Evolutionary conservation across 2,113 vertebrate species (phyloP).

Genomic region (Garra rufa): DNA sequence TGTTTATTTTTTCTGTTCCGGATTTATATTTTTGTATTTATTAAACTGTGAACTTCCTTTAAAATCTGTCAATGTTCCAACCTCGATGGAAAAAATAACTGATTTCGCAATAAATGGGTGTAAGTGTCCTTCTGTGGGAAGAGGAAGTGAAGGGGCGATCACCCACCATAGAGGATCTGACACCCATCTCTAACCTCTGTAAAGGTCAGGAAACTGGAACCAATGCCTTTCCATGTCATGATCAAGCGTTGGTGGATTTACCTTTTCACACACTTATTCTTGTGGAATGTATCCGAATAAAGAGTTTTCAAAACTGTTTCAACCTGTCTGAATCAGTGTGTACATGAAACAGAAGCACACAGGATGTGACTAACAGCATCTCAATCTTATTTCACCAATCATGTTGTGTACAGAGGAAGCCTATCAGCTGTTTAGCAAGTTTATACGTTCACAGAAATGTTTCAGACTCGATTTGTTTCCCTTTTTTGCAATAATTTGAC

Average conservation of each 20-base stretch:
- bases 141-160: neutral
- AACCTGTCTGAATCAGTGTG: neutral
- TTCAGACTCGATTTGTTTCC: neutral
- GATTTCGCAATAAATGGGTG: neutral
- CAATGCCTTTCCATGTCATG: neutral
- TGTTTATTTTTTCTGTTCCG: neutral
- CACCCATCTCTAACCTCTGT: neutral
- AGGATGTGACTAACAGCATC: neutral
- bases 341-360: neutral
- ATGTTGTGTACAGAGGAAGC: neutral
- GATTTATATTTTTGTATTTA: constrained; percentile 1
- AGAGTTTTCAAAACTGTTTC: neutral
- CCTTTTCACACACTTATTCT: neutral
- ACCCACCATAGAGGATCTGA: neutral
- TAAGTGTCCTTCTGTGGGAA: neutral
- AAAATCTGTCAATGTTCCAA: neutral
- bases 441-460: neutral
- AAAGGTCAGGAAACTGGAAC: neutral
- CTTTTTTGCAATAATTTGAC: no score
- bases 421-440: neutral
- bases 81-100: no score
- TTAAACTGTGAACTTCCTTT: neutral
- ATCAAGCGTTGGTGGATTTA: neutral
- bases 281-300: neutral
- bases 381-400: neutral